Conservation (phyloP, 2,888 invertebrate species). For the Proisotoma minuta region DNA sequence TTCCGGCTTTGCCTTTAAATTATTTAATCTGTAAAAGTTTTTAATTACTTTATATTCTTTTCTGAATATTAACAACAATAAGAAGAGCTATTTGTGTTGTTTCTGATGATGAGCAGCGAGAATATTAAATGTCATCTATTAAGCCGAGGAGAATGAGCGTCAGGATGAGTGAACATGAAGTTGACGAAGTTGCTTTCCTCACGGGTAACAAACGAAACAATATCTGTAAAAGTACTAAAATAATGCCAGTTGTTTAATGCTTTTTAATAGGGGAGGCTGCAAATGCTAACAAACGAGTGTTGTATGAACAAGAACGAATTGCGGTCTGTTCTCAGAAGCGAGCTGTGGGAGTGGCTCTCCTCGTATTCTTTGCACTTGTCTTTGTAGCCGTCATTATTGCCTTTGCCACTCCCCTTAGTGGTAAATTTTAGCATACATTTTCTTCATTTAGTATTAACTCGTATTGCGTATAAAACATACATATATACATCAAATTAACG, state of each 20-base stretch:
- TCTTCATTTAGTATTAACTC: neutral
- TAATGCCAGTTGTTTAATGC: neutral
- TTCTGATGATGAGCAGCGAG: slow-evolving; percentile 4
- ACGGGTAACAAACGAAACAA: slow-evolving; percentile 62
- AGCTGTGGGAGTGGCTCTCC: slow-evolving; percentile 73
- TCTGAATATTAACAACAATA: too few relatives aligned
- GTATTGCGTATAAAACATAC: too few relatives aligned
- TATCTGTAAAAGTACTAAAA: neutral
- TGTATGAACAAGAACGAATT: slow-evolving; percentile 70
- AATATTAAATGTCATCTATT: slow-evolving; percentile 37
- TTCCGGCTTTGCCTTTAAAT: too few relatives aligned
- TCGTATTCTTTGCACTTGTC: slow-evolving; percentile 74
- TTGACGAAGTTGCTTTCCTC: slow-evolving; percentile 87
- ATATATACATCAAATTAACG: too few relatives aligned
- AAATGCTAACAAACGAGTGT: slow-evolving; percentile 59
- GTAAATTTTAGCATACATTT: slow-evolving; percentile 28
- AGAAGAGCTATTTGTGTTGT: too few relatives aligned
- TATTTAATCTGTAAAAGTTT: too few relatives aligned
- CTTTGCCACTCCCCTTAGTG: slow-evolving; percentile 71
- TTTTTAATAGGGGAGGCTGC: slow-evolving; percentile 39
- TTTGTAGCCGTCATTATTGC: slow-evolving; percentile 81
- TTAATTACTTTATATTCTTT: too few relatives aligned
- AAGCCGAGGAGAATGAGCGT: slow-evolving; percentile 41
- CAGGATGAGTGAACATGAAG: slow-evolving; percentile 79
- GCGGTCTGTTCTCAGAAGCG: slow-evolving; percentile 82